These are phyloP conservation scores for Nyctibius bracteatus DNA, from an alignment of 2,113 vertebrate species.

Conservation along the genomic window DNA sequence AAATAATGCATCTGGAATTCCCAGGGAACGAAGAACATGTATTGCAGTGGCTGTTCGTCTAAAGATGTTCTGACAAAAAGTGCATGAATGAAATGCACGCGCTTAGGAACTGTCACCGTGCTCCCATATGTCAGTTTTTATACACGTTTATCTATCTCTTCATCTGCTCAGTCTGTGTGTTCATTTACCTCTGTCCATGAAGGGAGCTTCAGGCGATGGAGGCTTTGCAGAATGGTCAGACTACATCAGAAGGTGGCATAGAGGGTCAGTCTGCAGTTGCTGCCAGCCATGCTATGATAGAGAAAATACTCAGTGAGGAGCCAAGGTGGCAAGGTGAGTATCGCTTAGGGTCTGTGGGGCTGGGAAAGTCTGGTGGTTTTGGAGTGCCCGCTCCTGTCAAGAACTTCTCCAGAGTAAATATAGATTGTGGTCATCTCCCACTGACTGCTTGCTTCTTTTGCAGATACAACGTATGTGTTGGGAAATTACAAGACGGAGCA, in stretches of 20 bases:
- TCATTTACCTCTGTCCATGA: constrained; percentile 26
- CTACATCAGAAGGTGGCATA: constrained; percentile 82
- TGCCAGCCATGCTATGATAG: constrained; percentile 95
- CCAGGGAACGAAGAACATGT: background rate
- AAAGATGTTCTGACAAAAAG: background rate
- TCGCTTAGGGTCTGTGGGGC: background rate
- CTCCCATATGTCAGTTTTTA: background rate
- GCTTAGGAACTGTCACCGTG: background rate
- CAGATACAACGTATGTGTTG: constrained; percentile 93
- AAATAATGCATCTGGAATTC: background rate
- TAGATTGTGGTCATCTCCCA: background rate
- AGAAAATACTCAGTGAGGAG: constrained; percentile 93
- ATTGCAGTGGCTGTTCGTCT: background rate
- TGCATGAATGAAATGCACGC: background rate
- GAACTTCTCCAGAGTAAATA: background rate
- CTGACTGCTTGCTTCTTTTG: background rate
- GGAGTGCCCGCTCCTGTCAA: background rate
- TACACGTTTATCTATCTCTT: background rate
- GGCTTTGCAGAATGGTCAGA: constrained; percentile 85
- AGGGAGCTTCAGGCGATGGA: constrained; percentile 97
- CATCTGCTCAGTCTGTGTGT: background rate
- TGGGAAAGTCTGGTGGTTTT: background rate
- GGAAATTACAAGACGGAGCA: constrained; percentile 98
- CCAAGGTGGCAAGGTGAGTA: constrained; percentile 92
- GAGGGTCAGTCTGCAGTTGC: constrained; percentile 92